Evolutionary conservation across 2,888 invertebrate species (phyloP).

Genomic region (Ectemnius cavifrons): DNA sequence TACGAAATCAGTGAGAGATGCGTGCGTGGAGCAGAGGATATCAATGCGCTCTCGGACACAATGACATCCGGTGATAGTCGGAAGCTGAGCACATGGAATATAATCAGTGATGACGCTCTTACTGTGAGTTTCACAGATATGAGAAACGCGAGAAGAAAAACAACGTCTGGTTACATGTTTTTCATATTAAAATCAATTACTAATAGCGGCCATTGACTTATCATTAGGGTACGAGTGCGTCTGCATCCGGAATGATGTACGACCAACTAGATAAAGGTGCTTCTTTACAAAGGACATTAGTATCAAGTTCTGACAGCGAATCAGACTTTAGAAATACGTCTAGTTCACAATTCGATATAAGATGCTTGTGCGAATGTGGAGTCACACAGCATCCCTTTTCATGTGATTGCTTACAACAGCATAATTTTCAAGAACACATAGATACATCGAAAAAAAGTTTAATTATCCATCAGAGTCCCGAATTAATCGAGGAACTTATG

Average conservation of each 20-base stretch:
- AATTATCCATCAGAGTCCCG: slow-evolving; percentile 58
- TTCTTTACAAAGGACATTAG: slow-evolving; percentile 1
- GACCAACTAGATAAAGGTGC: neutral
- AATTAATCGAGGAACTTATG: slow-evolving; percentile 62
- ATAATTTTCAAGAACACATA: neutral
- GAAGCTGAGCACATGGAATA: slow-evolving; percentile 46
- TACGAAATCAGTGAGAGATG: slow-evolving; percentile 65
- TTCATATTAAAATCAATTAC: neutral
- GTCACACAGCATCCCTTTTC: too few species aligned
- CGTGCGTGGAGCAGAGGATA: slow-evolving; percentile 31
- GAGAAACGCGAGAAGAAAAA: too few species aligned
- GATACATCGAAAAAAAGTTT: slow-evolving; percentile 47
- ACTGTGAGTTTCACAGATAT: slow-evolving; percentile 16
- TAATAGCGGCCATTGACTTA: neutral
- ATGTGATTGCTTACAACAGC: too few species aligned
- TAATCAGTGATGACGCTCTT: slow-evolving; percentile 37
- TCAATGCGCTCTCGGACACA: slow-evolving; percentile 45
- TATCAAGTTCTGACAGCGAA: neutral
- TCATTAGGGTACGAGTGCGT: neutral
- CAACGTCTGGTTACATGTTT: neutral
- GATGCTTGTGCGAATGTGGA: neutral
- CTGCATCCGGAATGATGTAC: neutral
- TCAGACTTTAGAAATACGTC: slow-evolving; percentile 10
- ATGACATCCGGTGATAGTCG: slow-evolving; percentile 43
- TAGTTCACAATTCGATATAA: neutral